Percentiles rank a stretch among this genome's conserved stretches.
Evolutionary conservation across 2,888 invertebrate genomes (phyloP).

Genomic region (Oscheius myriophilus): DNA sequence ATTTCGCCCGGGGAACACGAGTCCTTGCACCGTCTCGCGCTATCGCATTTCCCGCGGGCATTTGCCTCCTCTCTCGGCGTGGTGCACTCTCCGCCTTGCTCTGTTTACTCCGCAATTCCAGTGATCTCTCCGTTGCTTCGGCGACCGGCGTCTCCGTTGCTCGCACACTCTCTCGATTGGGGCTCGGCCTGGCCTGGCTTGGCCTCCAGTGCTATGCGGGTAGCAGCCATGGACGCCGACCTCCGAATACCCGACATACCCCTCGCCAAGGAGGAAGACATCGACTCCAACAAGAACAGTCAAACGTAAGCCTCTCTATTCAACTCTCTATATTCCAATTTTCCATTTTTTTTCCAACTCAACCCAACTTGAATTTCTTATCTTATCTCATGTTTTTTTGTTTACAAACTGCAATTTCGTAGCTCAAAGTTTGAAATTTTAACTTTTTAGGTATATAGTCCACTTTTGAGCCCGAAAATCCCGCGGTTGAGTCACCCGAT

Average conservation of each 20-base stretch:
- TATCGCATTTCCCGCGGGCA: conserved; percentile 35
- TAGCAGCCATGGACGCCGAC: conserved; percentile 49
- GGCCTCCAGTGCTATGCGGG: conserved; percentile 40
- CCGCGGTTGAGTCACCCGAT: too few relatives aligned
- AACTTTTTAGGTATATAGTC: too few relatives aligned
- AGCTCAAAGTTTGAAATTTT: too few relatives aligned
- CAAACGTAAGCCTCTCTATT: conserved; percentile 30
- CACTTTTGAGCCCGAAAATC: too few relatives aligned
- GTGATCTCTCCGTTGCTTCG: conserved; percentile 17
- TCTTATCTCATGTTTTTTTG: too few relatives aligned
- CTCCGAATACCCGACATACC: conserved; percentile 64
- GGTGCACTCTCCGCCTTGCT: conserved; percentile 24
- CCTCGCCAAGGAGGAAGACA: conserved; percentile 57
- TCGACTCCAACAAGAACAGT: conserved; percentile 45
- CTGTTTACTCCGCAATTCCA: conserved; percentile 17
- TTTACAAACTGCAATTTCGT: too few relatives aligned
- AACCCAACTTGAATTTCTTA: too few relatives aligned
- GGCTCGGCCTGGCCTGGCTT: conserved; percentile 22
- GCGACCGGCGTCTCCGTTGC: conserved; percentile 11
- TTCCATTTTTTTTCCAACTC: neutral
- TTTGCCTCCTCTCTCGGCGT: conserved; percentile 27
- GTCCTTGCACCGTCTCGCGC: conserved; percentile 25
- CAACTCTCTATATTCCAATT: conserved; percentile 1
- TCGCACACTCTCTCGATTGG: conserved; percentile 5
- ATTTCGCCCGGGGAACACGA: conserved; percentile 13